These are phyloP conservation scores for Fregata magnificens DNA, from an alignment of 2,113 vertebrate species.

Conservation along the genomic window DNA sequence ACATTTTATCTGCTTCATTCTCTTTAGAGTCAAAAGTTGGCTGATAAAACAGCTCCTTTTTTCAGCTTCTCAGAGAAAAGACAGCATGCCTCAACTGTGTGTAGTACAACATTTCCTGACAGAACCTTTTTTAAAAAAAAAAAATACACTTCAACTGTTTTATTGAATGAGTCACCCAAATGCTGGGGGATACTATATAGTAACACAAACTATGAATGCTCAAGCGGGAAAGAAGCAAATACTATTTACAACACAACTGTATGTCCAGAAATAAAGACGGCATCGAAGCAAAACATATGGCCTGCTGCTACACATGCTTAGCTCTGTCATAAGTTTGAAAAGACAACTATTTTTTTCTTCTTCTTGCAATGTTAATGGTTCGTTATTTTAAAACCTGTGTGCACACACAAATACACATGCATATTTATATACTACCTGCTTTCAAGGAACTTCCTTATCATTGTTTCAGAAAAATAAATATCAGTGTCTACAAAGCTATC, in stretches of 20 bases:
- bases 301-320: background rate
- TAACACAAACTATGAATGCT: background rate
- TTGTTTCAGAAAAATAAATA: background rate
- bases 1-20: background rate
- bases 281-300: background rate
- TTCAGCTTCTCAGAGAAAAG: background rate
- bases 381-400: background rate
- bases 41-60: background rate
- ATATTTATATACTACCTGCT: background rate
- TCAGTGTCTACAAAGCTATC: background rate
- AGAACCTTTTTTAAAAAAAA: background rate
- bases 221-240: background rate
- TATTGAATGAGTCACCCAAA: conserved; percentile 7
- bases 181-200: background rate
- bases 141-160: conserved; percentile 1
- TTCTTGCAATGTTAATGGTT: background rate
- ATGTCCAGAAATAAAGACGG: background rate
- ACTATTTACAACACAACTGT: background rate
- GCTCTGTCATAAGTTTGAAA: background rate
- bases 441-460: background rate
- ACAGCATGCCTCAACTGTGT: background rate
- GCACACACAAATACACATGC: background rate
- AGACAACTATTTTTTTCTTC: background rate
- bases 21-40: background rate
- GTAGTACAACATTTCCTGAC: background rate